Percentiles rank a stretch among this genome's conserved stretches.
Evolutionary conservation across 1,140 invertebrate species (phyloP).

Genomic region (Eumeta japonica): DNA sequence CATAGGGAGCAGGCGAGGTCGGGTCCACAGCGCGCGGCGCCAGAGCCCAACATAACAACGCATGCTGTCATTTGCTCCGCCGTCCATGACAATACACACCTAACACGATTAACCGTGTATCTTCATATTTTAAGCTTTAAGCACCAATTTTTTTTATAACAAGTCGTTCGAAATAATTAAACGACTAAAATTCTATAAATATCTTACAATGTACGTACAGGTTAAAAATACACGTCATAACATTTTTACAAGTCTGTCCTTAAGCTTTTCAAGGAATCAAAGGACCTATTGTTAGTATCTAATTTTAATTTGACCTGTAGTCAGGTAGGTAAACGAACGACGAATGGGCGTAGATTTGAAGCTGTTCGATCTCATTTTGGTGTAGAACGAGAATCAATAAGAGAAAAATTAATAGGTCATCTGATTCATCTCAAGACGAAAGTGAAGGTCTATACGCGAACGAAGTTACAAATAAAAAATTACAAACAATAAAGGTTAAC

Average conservation of each 20-base stretch:
- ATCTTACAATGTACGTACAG: slow-evolving; percentile 58
- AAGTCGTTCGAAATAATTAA: slow-evolving; percentile 59
- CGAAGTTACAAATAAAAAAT: neutral
- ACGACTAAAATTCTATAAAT: slow-evolving; percentile 58
- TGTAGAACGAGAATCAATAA: slow-evolving; percentile 7
- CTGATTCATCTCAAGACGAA: slow-evolving; percentile 21
- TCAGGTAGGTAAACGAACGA: too few species aligned
- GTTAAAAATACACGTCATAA: slow-evolving; percentile 58
- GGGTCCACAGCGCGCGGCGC: slow-evolving; percentile 21
- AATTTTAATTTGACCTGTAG: too few species aligned
- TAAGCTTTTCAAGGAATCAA: slow-evolving; percentile 32
- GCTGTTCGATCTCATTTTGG: too few species aligned
- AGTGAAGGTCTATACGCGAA: too few species aligned
- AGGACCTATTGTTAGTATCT: slow-evolving; percentile 24
- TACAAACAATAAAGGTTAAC: slow-evolving; percentile 17
- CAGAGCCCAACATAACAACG: slow-evolving; percentile 46
- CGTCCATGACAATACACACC: slow-evolving; percentile 49
- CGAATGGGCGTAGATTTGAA: too few species aligned
- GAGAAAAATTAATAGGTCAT: slow-evolving; percentile 19
- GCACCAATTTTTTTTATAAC: slow-evolving; percentile 59
- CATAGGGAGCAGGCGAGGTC: neutral
- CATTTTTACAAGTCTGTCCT: slow-evolving; percentile 57
- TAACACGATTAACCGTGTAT: slow-evolving; percentile 24
- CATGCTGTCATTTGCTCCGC: slow-evolving; percentile 52
- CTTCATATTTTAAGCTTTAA: slow-evolving; percentile 54